Percentiles rank a stretch among this genome's conserved stretches.
These are phyloP conservation scores for Acyrthosiphon pisum DNA, from an alignment of 1,140 invertebrate genomes.

Conservation along the genomic window DNA sequence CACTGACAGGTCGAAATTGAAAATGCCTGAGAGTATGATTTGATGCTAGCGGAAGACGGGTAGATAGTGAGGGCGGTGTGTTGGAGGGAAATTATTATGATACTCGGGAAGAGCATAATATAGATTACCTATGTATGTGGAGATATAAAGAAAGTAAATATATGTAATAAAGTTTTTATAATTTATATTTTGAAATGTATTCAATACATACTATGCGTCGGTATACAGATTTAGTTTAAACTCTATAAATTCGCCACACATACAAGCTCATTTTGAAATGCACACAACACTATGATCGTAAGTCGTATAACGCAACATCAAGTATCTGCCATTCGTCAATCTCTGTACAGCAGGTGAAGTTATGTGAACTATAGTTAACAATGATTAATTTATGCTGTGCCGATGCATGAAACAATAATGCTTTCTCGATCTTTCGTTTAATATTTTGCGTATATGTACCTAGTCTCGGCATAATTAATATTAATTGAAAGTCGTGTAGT, in stretches of 20 bases:
- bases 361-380: neutral
- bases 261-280: neutral
- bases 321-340: neutral
- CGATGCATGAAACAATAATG: slow-evolving; percentile 6
- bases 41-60: neutral
- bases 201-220: neutral
- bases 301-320: neutral
- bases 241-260: neutral
- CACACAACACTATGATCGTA: neutral
- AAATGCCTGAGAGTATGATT: neutral
- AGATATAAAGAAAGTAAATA: neutral
- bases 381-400: neutral
- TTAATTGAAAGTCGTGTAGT: neutral
- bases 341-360: neutral
- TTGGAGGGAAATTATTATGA: neutral
- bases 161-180: neutral
- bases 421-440: slow-evolving; percentile 26
- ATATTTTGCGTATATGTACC: neutral
- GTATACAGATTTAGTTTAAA: neutral
- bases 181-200: neutral
- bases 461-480: neutral
- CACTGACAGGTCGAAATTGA: slow-evolving; percentile 5
- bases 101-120: neutral
- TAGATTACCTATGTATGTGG: neutral
- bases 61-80: neutral